phyloP scores from a whole-genome alignment of 2,797 vertebrate genomes.

The Poecile montanus region DNA sequence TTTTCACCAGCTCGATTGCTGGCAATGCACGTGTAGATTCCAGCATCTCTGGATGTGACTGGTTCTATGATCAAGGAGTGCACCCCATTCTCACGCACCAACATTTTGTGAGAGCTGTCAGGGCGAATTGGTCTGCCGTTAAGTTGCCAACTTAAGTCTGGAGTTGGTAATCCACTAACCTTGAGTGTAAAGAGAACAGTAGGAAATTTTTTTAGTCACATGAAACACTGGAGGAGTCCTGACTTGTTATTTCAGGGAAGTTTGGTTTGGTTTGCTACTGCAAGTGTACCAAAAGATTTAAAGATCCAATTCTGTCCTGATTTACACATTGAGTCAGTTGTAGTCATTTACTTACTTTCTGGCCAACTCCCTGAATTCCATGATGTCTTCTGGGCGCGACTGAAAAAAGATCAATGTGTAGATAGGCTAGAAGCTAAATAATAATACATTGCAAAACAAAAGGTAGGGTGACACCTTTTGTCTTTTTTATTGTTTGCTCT shows the following conservation, averaged over 20 bases:
- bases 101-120: constrained; percentile 93
- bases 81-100: constrained; percentile 96
- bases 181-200: constrained; percentile 57
- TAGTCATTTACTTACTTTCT: background rate
- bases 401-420: background rate
- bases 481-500: constrained; percentile 11
- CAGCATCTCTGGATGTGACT: constrained; percentile 89
- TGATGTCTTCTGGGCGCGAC: background rate
- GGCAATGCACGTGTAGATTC: constrained; percentile 95
- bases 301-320: background rate
- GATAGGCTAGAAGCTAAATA: constrained; percentile 42
- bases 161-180: constrained; percentile 96
- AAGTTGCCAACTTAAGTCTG: constrained; percentile 95
- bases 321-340: background rate
- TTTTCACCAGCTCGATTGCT: constrained; percentile 96
- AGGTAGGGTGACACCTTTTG: constrained; percentile 31
- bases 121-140: constrained; percentile 91
- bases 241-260: background rate
- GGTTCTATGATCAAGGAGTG: constrained; percentile 98
- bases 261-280: background rate
- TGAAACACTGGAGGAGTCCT: background rate
- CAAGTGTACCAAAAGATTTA: background rate
- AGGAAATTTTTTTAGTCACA: background rate
- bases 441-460: background rate
- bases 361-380: constrained; percentile 43